phyloP scores from a whole-genome alignment of 1,140 invertebrate genomes.

The Aporrectodea caliginosa region DNA sequence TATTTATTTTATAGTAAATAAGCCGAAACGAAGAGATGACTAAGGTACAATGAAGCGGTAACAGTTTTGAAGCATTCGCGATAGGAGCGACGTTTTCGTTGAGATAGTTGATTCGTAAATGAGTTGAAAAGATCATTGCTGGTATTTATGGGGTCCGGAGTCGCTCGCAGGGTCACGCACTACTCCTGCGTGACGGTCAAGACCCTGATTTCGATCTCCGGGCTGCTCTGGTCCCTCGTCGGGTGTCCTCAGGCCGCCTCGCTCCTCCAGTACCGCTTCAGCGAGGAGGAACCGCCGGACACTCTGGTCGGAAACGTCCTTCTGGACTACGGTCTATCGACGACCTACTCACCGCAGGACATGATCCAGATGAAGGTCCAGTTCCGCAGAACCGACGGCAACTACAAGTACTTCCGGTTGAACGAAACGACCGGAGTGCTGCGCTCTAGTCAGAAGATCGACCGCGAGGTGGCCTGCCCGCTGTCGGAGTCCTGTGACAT shows the following conservation, averaged over 20 bases:
- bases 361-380: not conserved
- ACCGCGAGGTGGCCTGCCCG: slow-evolving; percentile 24
- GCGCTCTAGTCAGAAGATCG: slow-evolving; percentile 9
- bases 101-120: too few relatives aligned
- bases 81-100: too few relatives aligned
- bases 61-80: too few relatives aligned
- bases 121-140: too few relatives aligned
- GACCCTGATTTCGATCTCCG: not conserved
- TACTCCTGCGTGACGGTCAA: not conserved
- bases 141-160: too few relatives aligned
- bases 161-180: too few relatives aligned
- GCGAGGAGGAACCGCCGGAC: slow-evolving; percentile 25
- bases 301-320: slow-evolving; percentile 27
- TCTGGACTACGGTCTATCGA: not conserved
- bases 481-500: slow-evolving; percentile 10
- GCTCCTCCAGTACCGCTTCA: slow-evolving; percentile 21
- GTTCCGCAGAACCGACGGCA: not conserved
- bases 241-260: not conserved
- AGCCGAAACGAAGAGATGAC: too few relatives aligned
- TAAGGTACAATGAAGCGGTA: too few relatives aligned
- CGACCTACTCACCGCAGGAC: slow-evolving; percentile 1
- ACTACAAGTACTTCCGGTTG: slow-evolving; percentile 15
- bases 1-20: too few relatives aligned
- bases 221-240: not conserved
- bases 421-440: slow-evolving; percentile 10